These are phyloP conservation scores for Chloroceryle aenea DNA, from an alignment of 2,113 vertebrate genomes.

Conservation along the genomic window DNA sequence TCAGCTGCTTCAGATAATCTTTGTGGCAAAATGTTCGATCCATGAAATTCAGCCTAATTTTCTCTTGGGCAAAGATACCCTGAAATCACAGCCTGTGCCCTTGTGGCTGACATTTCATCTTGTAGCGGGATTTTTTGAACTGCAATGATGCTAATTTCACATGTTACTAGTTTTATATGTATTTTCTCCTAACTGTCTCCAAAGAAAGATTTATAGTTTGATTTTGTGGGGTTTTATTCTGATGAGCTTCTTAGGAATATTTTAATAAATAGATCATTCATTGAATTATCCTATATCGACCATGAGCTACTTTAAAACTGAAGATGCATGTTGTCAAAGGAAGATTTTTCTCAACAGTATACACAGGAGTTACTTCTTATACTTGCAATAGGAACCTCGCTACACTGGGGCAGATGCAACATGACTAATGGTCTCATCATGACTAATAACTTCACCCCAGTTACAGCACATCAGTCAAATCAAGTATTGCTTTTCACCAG, in stretches of 20 bases:
- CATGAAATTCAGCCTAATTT: neutral
- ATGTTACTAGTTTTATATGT: neutral
- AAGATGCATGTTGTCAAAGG: neutral
- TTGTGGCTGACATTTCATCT: neutral
- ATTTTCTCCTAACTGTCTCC: neutral
- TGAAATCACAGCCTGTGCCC: neutral
- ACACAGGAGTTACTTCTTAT: neutral
- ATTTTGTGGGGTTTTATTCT: neutral
- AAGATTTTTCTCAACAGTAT: neutral
- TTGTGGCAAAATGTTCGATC: neutral
- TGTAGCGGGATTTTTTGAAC: neutral
- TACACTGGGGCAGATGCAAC: neutral
- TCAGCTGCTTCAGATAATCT: neutral
- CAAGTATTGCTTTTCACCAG: conserved; percentile 49
- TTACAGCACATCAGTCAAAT: conserved; percentile 58
- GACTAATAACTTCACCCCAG: conserved; percentile 53
- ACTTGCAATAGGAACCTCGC: neutral
- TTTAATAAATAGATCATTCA: neutral
- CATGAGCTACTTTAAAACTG: neutral
- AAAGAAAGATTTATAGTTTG: neutral
- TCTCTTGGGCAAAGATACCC: neutral
- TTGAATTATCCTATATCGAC: neutral
- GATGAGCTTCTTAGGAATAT: neutral
- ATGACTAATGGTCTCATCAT: conserved; percentile 40
- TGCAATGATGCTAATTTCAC: neutral